Evolutionary conservation across 2,888 invertebrate species (phyloP), one percentile per base, ranked within the genome.

Genomic region (Sarcophaga subvicina): DNA sequence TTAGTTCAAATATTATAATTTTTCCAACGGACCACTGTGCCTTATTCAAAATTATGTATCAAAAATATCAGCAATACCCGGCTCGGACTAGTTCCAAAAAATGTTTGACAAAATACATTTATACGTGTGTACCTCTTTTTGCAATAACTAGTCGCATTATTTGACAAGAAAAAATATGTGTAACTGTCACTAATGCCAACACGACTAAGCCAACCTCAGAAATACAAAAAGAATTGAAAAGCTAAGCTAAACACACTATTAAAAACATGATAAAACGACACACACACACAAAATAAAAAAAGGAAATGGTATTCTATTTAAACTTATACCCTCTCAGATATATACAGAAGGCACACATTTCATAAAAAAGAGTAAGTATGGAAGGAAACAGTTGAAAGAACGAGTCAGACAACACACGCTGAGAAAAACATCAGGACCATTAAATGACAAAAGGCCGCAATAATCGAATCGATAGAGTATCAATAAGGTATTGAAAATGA

Each of bases 331-430:
- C 54, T 54, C 17, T 54, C 17, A 54, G 17, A 54, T 12, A 12
- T 54, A 3, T 17, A 54, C 0, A 10, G 22, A 22, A 10, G 37
- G 37, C 37, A 37, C 8, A 37, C 37, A 37, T 37, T 37, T 37
- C 8, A 10, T 17, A 54, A 17, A 54, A 54, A 49, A 49, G 49
- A 54, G 54, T 3, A 0, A 3, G 17, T 54, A 14, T 54, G 17
- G 17, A 54, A 54, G 14, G 14, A 54, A 37, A 37, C 1, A 37
- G 37, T 37, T 14, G 49, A 4, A 49, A 49, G 60, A 14, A 64
- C 59, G 72, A 83, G 78, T 67, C 80, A 83, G 70, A 72, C 64
- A 79, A 27, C 83, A 76, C 80, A 83, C 85, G 82, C 73, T 84
- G 82, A n/a, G 80, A 67, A 72, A 47, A 75, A 47, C 80, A 70